These are phyloP conservation scores for Pseudomyrmex flavicornis DNA, from an alignment of 1,140 invertebrate species.

Conservation along the genomic window DNA sequence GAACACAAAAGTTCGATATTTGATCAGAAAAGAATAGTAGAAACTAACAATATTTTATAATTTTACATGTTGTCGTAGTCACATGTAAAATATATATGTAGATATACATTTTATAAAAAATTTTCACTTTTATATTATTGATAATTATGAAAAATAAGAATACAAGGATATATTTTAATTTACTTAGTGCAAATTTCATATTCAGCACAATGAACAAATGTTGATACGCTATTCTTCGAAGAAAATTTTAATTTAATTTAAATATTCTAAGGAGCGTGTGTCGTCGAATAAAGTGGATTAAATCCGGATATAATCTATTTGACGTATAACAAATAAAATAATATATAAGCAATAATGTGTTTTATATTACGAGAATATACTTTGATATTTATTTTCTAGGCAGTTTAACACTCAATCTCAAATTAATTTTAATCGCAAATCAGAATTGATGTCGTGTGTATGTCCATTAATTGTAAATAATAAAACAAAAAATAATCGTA, in stretches of 20 bases:
- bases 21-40: conserved; percentile 10
- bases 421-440: conserved; percentile 16
- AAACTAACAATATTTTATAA: conserved; percentile 49
- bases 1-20: not conserved
- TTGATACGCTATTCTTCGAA: conserved; percentile 17
- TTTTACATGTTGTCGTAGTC: conserved; percentile 18
- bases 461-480: conserved; percentile 61
- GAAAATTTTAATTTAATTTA: conserved; percentile 14
- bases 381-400: conserved; percentile 6
- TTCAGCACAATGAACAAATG: conserved; percentile 23
- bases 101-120: conserved; percentile 47
- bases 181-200: not conserved
- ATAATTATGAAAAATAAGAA: conserved; percentile 33
- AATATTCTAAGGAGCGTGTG: conserved; percentile 19
- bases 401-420: too few relatives aligned
- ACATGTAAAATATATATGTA: conserved; percentile 1
- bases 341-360: conserved; percentile 10
- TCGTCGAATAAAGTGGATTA: too few relatives aligned
- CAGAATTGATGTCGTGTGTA: conserved; percentile 35
- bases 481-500: conserved; percentile 61
- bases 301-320: too few relatives aligned
- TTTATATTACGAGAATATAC: conserved; percentile 34
- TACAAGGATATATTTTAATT: conserved; percentile 6
- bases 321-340: not conserved
- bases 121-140: conserved; percentile 19